These are phyloP conservation scores for Eristalinus aeneus DNA, from an alignment of 2,888 invertebrate genomes.

Conservation along the genomic window DNA sequence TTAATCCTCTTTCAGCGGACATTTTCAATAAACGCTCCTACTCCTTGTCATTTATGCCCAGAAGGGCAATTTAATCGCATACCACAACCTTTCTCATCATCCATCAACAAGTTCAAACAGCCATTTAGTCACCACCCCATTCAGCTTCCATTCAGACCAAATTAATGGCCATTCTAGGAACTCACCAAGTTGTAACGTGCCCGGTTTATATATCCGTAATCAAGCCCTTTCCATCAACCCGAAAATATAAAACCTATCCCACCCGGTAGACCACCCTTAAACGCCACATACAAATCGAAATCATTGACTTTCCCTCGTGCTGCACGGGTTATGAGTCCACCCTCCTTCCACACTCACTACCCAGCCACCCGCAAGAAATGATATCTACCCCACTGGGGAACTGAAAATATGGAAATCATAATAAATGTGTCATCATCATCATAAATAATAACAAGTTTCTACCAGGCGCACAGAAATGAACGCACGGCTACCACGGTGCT, in stretches of 20 bases:
- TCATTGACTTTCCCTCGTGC: neutral
- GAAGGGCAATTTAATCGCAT: too few relatives aligned
- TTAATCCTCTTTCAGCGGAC: too few relatives aligned
- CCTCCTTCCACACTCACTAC: neutral
- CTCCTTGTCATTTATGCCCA: too few relatives aligned
- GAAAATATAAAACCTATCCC: neutral
- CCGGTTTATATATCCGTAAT: neutral
- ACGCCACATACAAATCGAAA: neutral
- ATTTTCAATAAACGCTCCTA: too few relatives aligned
- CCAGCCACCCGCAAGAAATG: neutral
- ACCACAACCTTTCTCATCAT: neutral
- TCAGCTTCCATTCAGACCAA: neutral
- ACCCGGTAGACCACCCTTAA: neutral
- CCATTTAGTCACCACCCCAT: neutral
- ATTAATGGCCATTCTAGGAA: neutral
- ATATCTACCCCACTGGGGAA: neutral
- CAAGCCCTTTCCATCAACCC: neutral
- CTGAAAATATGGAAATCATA: neutral
- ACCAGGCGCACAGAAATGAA: slow-evolving; percentile 46
- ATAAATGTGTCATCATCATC: slow-evolving; percentile 59
- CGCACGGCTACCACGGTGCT: slow-evolving; percentile 11
- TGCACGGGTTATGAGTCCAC: neutral
- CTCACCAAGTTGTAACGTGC: neutral
- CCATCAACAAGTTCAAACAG: neutral
- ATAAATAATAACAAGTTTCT: slow-evolving; percentile 67